Base-by-base conservation (phyloP, 2,113 vertebrate species). In the Ascaphus truei region DNA sequence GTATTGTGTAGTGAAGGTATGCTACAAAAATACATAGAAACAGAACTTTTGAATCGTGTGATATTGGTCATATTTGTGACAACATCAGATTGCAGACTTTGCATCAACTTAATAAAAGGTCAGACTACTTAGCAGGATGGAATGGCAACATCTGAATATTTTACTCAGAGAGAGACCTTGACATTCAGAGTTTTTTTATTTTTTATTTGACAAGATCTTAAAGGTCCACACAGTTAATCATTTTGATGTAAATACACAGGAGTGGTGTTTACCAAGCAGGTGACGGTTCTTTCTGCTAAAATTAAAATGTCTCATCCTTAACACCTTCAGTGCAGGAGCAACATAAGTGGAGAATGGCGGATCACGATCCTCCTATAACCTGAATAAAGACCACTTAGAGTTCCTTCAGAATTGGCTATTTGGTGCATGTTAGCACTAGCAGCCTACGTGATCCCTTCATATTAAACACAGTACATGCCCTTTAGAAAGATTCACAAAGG, bases 221-320 rank as follows among this genome's bases (percentile, higher is more conserved):
- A 67, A 67, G 64, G 64, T 67, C 52, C 64, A 67, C 36, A 57
- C 20, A 53, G 51, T 67, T 67, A 45, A 67, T 67, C 64, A 67
- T 56, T 67, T 45, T 67, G 64, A 67, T 56, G 64, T 43, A 55
- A 56, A 57, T 67, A 57, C 36, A 33, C 39, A 12, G 39, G 51
- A 67, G 64, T 56, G 52, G 47, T 67, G 52, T 47, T 53, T 67
- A 57, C 43, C 51, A 43, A 51, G 37, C 39, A 10, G 37, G 57
- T 62, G 31, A 48, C 25, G 25, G 18, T 23, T 50, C 20, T 11
- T 22, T 13, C 23, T 47, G 9, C 15, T 3, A n/a, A n/a, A n/a
- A n/a, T n/a, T n/a, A n/a, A n/a, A n/a, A n/a, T n/a, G n/a, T n/a
- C n/a, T n/a, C n/a, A n/a, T n/a, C n/a, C n/a, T n/a, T n/a, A n/a